These are phyloP conservation scores for Capreolus pygargus DNA, from an alignment of 2,113 vertebrate species.

Conservation along the genomic window DNA sequence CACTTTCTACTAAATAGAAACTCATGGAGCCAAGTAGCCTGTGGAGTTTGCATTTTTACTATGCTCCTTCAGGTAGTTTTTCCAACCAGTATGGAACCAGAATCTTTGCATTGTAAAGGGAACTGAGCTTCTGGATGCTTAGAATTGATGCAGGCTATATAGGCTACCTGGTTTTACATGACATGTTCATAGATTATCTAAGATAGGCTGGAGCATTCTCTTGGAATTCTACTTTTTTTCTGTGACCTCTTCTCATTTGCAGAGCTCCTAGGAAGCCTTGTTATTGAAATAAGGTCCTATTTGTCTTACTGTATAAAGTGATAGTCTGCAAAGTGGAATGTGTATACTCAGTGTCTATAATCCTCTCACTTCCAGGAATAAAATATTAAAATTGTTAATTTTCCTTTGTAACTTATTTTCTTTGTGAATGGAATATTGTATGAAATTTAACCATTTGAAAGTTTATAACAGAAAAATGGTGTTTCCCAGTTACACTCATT, in stretches of 20 bases:
- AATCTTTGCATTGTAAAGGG: background rate
- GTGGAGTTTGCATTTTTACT: background rate
- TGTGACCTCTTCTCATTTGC: background rate
- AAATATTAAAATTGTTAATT: background rate
- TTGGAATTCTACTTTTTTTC: background rate
- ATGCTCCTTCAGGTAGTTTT: background rate
- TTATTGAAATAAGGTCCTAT: background rate
- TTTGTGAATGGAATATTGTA: background rate
- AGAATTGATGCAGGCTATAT: background rate
- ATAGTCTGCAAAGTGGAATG: background rate
- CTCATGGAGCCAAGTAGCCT: background rate
- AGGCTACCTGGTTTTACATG: background rate
- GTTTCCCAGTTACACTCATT: background rate
- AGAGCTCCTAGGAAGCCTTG: background rate
- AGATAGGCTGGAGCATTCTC: background rate
- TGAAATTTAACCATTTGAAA: background rate
- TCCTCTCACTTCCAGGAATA: background rate
- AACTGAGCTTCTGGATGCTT: background rate
- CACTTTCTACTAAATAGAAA: background rate
- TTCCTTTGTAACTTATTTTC: background rate
- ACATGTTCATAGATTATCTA: background rate
- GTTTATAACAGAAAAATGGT: background rate
- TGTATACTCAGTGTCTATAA: background rate
- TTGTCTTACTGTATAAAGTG: background rate
- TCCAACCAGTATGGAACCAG: background rate